Base-by-base conservation (phyloP, 2,113 vertebrate genomes). In the Orycteropus afer region DNA sequence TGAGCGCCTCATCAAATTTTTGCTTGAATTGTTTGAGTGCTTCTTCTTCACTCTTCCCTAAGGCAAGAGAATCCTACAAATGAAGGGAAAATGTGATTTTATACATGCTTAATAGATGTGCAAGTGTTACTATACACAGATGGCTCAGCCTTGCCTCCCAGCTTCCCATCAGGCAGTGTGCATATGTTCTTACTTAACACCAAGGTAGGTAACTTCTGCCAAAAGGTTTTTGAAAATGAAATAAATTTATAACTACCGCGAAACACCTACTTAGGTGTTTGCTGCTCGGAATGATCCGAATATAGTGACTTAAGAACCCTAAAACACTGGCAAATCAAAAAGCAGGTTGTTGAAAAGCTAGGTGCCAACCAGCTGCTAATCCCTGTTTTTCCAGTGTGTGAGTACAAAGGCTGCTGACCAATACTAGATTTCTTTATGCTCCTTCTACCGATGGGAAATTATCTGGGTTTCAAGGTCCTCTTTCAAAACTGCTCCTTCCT, bases 21-120 rank as follows among this genome's bases (percentile, higher is more conserved):
- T 99, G 99, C 51, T 99, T 99, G 96, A 99, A 99, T 90, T 99
- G 99, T 86, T 99, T 99, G 91, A 99, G 98, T 22, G 99, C 99
- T 65, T 99, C 99, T 0, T 99, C 99, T 37, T 99, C 99, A 1
- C 98, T 99, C 98, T 99, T 99, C 79, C 99, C 99, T 97, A 99
- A 98, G 80, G 99, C 99, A 27, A 99, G 98, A 94, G 99, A 99
- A 96, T 99, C 99, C 99, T 99, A 98, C 89, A 91, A 94, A 57
- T 2, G 32, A 89, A 93, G 11, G 37, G 37, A 45, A 91, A 88
- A 74, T 17, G 32, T 51, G 65, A 34, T 45, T 89, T 91, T 22
- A 81, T 1, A 1, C 4, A 40, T 57, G 57, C 12, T 78, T 34
- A 6, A 5, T 0, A 79, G 82, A 82, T 1, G 9, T 40, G 20